phyloP scores from a whole-genome alignment of 2,113 vertebrate genomes.

The Crotalus helleri region DNA sequence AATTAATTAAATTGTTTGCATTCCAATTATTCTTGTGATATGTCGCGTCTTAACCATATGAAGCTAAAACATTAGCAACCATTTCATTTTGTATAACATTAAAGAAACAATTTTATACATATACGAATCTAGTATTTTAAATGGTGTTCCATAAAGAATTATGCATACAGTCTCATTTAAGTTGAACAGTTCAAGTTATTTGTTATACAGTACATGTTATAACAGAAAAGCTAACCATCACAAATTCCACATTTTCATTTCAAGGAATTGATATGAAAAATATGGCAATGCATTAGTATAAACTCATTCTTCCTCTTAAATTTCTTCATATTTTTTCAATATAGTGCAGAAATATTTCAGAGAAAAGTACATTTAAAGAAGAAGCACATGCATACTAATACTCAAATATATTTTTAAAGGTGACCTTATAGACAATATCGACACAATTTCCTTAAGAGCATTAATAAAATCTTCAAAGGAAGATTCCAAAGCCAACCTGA shows the following conservation, averaged over 20 bases:
- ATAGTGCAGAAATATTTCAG: conserved; percentile 19
- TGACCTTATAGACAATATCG: conserved; percentile 34
- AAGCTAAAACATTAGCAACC: conserved; percentile 19
- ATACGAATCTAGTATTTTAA: neutral
- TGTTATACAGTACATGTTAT: conserved; percentile 4
- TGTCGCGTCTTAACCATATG: conserved; percentile 30
- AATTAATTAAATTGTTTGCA: conserved; percentile 24
- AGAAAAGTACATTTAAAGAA: conserved; percentile 3
- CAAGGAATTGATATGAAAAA: conserved; percentile 32
- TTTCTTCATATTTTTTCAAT: conserved; percentile 30
- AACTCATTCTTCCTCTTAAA: conserved; percentile 37
- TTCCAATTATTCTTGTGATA: conserved; percentile 40
- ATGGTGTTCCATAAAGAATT: conserved; percentile 8
- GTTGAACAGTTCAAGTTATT: conserved; percentile 17
- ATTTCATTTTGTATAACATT: neutral
- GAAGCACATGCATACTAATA: neutral
- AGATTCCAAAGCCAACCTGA: conserved; percentile 57
- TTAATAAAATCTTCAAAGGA: conserved; percentile 57
- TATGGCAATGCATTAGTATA: conserved; percentile 22
- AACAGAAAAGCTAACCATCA: neutral
- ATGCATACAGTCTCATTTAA: conserved; percentile 18
- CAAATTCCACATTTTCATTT: conserved; percentile 28
- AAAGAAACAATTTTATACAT: neutral
- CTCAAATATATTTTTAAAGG: neutral
- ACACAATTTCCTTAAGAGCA: conserved; percentile 52